Evolutionary conservation across 1,140 invertebrate genomes (phyloP).

Genomic region (Bombyx mandarina): DNA sequence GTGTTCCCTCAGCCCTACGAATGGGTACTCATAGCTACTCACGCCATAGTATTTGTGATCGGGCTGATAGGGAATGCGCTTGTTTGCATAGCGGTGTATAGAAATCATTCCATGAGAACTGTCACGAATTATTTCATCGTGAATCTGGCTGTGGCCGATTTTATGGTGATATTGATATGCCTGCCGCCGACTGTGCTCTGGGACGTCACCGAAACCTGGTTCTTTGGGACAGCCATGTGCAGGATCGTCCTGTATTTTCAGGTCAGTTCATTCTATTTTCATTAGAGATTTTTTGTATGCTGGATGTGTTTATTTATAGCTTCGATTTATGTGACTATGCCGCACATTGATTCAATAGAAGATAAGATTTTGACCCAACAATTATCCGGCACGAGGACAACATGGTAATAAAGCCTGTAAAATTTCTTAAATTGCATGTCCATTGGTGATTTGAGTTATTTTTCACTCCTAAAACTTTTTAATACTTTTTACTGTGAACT

Average conservation of each 20-base stretch:
- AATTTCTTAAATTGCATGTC: too few species aligned
- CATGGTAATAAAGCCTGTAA: too few species aligned
- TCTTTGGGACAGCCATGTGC: constrained; percentile 85
- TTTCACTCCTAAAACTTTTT: too few species aligned
- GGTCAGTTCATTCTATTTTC: constrained; percentile 71
- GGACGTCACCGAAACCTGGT: constrained; percentile 94
- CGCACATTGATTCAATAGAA: too few species aligned
- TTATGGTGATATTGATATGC: constrained; percentile 91
- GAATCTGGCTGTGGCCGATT: constrained; percentile 92
- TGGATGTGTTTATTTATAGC: too few species aligned
- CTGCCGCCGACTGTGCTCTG: constrained; percentile 89
- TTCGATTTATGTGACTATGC: too few species aligned
- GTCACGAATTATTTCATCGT: constrained; percentile 96
- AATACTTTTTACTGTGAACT: too few species aligned
- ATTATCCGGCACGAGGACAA: too few species aligned
- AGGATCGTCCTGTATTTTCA: constrained; percentile 89
- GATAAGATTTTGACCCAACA: too few species aligned
- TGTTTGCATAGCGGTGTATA: constrained; percentile 89
- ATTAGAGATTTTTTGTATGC: not conserved
- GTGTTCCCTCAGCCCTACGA: constrained; percentile 74
- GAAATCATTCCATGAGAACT: constrained; percentile 88
- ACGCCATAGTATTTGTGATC: constrained; percentile 80
- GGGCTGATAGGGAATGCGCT: constrained; percentile 89
- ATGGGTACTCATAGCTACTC: constrained; percentile 80
- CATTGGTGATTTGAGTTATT: too few species aligned